Evolutionary conservation across 2,888 invertebrate species (phyloP), one percentile per base, ranked within the genome.

Genomic region (Phoenoteleia sp.): DNA sequence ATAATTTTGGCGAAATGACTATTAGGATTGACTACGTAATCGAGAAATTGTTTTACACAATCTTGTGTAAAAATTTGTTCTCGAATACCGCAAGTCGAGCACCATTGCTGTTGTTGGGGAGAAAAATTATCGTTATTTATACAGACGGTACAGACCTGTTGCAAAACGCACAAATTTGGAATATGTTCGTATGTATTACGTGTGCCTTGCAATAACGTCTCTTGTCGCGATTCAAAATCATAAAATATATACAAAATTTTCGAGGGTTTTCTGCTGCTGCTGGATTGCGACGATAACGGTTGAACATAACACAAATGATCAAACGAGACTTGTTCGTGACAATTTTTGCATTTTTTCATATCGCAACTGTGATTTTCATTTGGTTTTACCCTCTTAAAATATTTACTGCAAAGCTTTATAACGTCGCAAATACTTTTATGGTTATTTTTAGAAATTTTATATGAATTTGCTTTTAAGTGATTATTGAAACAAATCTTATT

Each of bases 11-110:
- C 13, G 17, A 49, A 19, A 7, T 27, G 36, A 25, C 29, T 39
- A 27, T 7, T 21, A 4, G 17, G 29, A 6, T 33, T n/a, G n/a
- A 76, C 27, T 13, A 54, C 69, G 17, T 69, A 71, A 19, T 60
- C 66, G 3, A 77, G 42, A 52, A 81, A 58, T n/a, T 84, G 36
- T 19, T 27, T 19, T 17, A 76, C 71, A 27, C 2, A 33, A 9
- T 9, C n/a, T 88, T 13, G 4, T 2, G 29, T 13, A n/a, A 71
- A 76, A 27, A 81, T 29, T 49, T 69, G 69, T 47, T 76, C 69
- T 0, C 67, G 49, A 11, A 67, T 23, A 58, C 67, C 67, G 42
- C 47, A 47, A 3, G 21, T 2, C 1, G 2, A 5, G 7, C 47
- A 47, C 47, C 47, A 19, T 11, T 25, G 5, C n/a, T n/a, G n/a